Base-by-base conservation (phyloP, 2,113 vertebrate genomes). In the Cavia aperea region DNA sequence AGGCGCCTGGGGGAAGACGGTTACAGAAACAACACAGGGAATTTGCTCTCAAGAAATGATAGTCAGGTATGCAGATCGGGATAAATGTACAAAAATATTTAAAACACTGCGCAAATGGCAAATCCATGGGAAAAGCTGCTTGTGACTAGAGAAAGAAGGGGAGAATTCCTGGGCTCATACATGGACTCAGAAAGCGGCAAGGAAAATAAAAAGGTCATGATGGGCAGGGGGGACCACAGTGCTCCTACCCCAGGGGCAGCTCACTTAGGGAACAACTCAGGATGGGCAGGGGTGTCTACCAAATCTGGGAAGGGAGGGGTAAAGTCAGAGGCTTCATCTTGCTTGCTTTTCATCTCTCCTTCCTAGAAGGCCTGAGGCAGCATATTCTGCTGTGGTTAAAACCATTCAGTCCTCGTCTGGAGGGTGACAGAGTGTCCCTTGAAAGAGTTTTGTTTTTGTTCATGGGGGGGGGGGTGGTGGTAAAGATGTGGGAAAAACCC, bases 391-490 rank as follows among this genome's bases (percentile, higher is more conserved):
- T 68, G 75, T 86, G 81, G 86, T 77, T 12, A 91, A 91, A 43
- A 9, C 14, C 79, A 77, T 78, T 88, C 13, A 78, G 54, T 88
- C 29, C 68, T 78, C 86, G 82, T 31, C 18, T 63, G 43, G 56
- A 81, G 10, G 39, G 36, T 68, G 84, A 54, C 60, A 70, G 13
- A 43, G 5, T 54, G 16, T 78, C 86, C 79, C 94, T 81, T 14
- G 13, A 86, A 89, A 93, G 86, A 93, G 70, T 49, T 15, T 51
- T 87, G 93, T 90, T 86, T 63, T 90, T 89, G 65, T 65, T 81
- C 14, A 58, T 36, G 24, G 31, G 36, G 33, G n/a, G 68, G 58
- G 31, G 36, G 33, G n/a, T 63, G 58, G 39, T 39, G 39, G 39
- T 18, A 26, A 94, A 86, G 78, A 89, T n/a, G 21, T 93, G 46